These are phyloP conservation scores for Caenorhabditis zanzibari DNA, from an alignment of 2,888 invertebrate genomes.

Conservation along the genomic window DNA sequence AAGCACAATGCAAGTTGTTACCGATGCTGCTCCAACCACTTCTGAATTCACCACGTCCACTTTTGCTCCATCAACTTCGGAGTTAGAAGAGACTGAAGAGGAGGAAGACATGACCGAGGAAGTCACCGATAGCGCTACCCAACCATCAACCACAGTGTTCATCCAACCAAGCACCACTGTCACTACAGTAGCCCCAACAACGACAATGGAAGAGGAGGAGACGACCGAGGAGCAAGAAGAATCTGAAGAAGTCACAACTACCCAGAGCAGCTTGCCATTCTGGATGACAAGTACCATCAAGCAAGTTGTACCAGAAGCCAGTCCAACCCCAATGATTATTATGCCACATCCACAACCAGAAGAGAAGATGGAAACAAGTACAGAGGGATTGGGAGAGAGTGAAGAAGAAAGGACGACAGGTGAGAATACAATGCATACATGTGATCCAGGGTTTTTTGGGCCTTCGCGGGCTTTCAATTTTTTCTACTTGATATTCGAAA, in stretches of 20 bases:
- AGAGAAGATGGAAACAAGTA: constrained; percentile 37
- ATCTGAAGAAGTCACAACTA: constrained; percentile 41
- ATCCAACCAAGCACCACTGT: constrained; percentile 29
- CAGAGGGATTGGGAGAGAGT: constrained; percentile 49
- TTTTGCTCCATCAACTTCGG: constrained; percentile 29
- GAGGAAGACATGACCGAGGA: constrained; percentile 61
- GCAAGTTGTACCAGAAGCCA: constrained; percentile 32
- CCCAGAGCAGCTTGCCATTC: constrained; percentile 71
- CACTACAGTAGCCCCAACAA: constrained; percentile 36
- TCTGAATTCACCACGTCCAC: constrained; percentile 20
- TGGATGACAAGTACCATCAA: constrained; percentile 70
- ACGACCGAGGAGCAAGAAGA: constrained; percentile 27
- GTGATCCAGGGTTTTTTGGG: no score
- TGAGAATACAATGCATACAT: no score
- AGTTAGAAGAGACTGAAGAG: constrained; percentile 53
- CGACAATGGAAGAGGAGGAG: constrained; percentile 53
- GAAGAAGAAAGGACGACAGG: constrained; percentile 55
- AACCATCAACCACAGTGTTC: constrained; percentile 38
- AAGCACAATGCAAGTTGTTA: constrained; percentile 56
- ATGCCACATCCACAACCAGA: constrained; percentile 44
- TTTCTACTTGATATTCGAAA: no score
- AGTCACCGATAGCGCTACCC: constrained; percentile 41
- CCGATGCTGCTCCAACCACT: constrained; percentile 20
- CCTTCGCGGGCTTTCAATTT: no score
- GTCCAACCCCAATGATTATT: constrained; percentile 30